phyloP scores from a whole-genome alignment of 92 coral and sea anemone genomes.

The Epizoanthus fatuus region DNA sequence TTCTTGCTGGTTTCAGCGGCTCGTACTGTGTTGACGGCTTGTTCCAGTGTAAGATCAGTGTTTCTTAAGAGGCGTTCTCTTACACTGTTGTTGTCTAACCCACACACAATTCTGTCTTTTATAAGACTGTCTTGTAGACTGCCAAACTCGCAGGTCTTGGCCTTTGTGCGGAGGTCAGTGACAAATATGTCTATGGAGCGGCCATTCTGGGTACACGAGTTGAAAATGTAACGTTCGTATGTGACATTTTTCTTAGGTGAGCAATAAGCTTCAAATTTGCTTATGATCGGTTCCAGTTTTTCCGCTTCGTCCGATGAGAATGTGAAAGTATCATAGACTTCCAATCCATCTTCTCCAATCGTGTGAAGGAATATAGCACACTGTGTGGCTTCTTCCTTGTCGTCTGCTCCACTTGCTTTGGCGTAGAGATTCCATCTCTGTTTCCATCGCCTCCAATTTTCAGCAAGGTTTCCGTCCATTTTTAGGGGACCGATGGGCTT shows the following conservation, averaged over 20 bases:
- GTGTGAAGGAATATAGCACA: constrained; percentile 33
- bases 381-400: constrained; percentile 8
- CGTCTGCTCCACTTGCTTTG: constrained; percentile 49
- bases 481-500: constrained; percentile 40
- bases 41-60: constrained; percentile 44
- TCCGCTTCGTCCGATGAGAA: constrained; percentile 38
- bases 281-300: constrained; percentile 42
- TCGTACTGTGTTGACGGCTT: constrained; percentile 52
- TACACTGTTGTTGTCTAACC: constrained; percentile 35
- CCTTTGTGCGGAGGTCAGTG: constrained; percentile 10
- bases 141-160: constrained; percentile 51
- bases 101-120: constrained; percentile 51
- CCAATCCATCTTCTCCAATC: constrained; percentile 31
- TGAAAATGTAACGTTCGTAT: constrained; percentile 60
- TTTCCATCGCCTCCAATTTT: constrained; percentile 58
- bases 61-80: constrained; percentile 40
- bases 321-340: constrained; percentile 55
- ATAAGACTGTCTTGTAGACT: constrained; percentile 40
- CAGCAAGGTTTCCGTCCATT: constrained; percentile 47
- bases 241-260: constrained; percentile 56
- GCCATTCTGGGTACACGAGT: constrained; percentile 22
- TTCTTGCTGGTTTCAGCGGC: constrained; percentile 72
- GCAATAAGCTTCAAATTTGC: constrained; percentile 62
- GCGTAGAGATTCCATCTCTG: constrained; percentile 61
- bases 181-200: constrained; percentile 36